Evolutionary conservation across 2,888 invertebrate species (phyloP), one percentile per base, ranked within the genome.

Genomic region (Gibbula magus): DNA sequence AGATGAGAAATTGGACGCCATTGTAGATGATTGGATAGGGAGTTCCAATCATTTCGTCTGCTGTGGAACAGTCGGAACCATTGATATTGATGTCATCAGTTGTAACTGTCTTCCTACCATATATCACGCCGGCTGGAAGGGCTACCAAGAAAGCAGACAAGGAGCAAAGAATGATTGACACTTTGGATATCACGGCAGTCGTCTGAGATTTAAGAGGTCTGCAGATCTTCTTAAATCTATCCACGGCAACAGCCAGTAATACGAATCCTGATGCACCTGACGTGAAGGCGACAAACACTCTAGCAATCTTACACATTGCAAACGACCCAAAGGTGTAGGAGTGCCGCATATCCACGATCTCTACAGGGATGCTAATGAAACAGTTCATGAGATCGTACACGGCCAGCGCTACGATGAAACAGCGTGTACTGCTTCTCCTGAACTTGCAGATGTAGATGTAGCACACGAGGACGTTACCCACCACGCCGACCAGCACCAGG

Each of bases 61-160:
- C 83, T 0, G 85, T 86, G 8, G 87, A 87, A 70, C 89, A 89
- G 66, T 89, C 88, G 1, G 83, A 85, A 16, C 85, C 85, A 4
- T 79, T 83, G 16, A 86, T 29, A n/a, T 82, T 18, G 16, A 70
- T 16, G 10, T 51, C 56, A n/a, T 25, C 74, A 7, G 73, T 73
- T 8, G 53, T 25, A 13, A 79, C 74, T 8, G 74, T 79, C 18
- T 54, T 52, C 20, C 54, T 32, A 18, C 82, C 82, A 53, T 77
- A 82, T 20, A 82, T 39, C 20, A 82, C 61, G 18, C 45, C 74
- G 2, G 82, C 74, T 5, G 82, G 82, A 77, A 78, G 79, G 0
- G 82, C 78, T n/a, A 82, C 25, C 13, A 81, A 18, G 18, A 82
- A 16, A 2, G 77, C 75, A 0, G 70, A 22, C 16, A 79, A 1